These are phyloP conservation scores for Rhopalosiphum padi DNA, from an alignment of 1,140 invertebrate genomes.

Conservation along the genomic window DNA sequence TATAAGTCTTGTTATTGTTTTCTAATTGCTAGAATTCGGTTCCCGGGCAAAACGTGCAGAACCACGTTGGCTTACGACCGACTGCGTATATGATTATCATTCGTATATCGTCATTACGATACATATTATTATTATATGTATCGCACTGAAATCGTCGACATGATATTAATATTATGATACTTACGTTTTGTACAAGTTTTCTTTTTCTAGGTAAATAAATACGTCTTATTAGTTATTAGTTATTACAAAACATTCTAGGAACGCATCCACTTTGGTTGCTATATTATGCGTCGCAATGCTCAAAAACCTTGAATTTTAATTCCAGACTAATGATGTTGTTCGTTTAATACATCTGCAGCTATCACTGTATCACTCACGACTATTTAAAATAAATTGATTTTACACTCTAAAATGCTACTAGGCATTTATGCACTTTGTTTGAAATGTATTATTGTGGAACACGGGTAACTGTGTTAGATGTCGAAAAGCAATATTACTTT, in stretches of 20 bases:
- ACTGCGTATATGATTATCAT: too few relatives aligned
- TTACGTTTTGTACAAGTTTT: background rate
- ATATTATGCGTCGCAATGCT: background rate
- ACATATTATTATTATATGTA: background rate
- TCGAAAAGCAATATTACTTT: too few relatives aligned
- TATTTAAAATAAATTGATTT: background rate
- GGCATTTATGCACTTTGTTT: background rate
- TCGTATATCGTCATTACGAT: background rate
- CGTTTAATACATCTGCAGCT: background rate
- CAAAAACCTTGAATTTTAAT: conserved; percentile 10
- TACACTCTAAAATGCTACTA: background rate
- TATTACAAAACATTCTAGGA: background rate
- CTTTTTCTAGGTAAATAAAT: background rate
- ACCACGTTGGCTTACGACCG: background rate
- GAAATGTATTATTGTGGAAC: background rate
- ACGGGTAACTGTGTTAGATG: background rate
- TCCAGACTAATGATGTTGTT: conserved; percentile 1
- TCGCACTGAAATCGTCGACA: background rate
- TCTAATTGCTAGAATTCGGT: background rate
- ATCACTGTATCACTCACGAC: background rate
- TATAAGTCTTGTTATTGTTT: background rate
- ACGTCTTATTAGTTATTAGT: background rate
- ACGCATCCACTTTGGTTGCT: background rate
- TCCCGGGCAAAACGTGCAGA: background rate
- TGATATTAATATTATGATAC: background rate